Evolutionary conservation across 2,888 invertebrate genomes (phyloP).

Genomic region (Eupeodes latifasciatus): DNA sequence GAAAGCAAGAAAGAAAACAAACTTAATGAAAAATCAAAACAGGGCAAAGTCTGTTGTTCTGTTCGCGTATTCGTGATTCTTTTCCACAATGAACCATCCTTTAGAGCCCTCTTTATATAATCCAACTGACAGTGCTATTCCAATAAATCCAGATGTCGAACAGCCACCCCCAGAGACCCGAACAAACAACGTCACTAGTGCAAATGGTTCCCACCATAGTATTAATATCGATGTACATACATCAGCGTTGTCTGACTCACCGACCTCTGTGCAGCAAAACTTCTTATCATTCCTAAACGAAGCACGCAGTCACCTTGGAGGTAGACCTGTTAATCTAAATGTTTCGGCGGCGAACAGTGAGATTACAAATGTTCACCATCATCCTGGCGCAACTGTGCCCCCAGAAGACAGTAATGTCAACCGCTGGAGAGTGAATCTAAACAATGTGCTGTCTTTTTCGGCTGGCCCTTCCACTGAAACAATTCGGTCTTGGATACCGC

Average conservation of each 20-base stretch:
- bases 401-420: slow-evolving; percentile 65
- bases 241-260: slow-evolving; percentile 47
- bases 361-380: slow-evolving; percentile 69
- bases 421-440: slow-evolving; percentile 81
- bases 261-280: slow-evolving; percentile 73
- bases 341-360: slow-evolving; percentile 74
- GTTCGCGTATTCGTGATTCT: slow-evolving; percentile 15
- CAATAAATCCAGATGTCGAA: slow-evolving; percentile 49
- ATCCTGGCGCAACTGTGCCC: slow-evolving; percentile 67
- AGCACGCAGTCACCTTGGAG: slow-evolving; percentile 77
- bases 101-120: slow-evolving; percentile 66
- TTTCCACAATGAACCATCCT: slow-evolving; percentile 61
- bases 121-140: slow-evolving; percentile 49
- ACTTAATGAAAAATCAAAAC: slow-evolving; percentile 49
- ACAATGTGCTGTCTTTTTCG: slow-evolving; percentile 81
- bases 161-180: slow-evolving; percentile 35
- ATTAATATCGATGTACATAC: slow-evolving; percentile 54
- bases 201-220: slow-evolving; percentile 41
- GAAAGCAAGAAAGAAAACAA: neutral
- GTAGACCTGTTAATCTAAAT: slow-evolving; percentile 59
- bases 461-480: slow-evolving; percentile 81
- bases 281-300: slow-evolving; percentile 78
- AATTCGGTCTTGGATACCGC: slow-evolving; percentile 80
- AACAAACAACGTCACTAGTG: slow-evolving; percentile 33
- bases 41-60: slow-evolving; percentile 57